phyloP scores from a whole-genome alignment of 1,140 invertebrate species.

The Catajapyx aquilonaris region DNA sequence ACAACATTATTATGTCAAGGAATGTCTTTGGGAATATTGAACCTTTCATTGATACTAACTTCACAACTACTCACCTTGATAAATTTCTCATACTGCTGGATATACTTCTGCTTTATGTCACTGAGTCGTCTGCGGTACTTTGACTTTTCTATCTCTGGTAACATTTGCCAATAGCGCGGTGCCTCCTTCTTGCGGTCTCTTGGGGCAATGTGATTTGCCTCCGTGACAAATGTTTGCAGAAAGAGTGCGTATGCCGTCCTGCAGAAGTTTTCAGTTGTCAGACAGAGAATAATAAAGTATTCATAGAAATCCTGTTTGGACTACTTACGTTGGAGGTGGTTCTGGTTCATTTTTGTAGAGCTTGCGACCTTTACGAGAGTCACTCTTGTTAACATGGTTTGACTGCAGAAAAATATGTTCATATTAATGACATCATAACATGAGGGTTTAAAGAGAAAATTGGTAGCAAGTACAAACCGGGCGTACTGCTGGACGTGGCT shows the following conservation, averaged over 20 bases:
- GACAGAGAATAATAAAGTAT: constrained; percentile 7
- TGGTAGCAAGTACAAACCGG: no score
- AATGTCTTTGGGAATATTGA: not conserved
- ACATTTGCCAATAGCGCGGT: constrained; percentile 18
- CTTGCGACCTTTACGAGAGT: no score
- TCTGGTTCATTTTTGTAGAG: constrained; percentile 20
- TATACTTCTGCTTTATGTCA: constrained; percentile 19
- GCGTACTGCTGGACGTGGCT: no score
- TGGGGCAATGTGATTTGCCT: constrained; percentile 11
- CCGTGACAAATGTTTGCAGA: constrained; percentile 15
- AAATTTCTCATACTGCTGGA: constrained; percentile 22
- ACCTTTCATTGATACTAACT: not conserved
- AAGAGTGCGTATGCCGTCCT: constrained; percentile 22
- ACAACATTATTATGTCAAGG: not conserved
- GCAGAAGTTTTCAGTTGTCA: constrained; percentile 7
- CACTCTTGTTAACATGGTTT: no score
- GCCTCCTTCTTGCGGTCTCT: constrained; percentile 14
- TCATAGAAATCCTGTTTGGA: constrained; percentile 1
- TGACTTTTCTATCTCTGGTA: constrained; percentile 17
- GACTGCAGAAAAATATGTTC: no score
- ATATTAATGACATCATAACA: no score
- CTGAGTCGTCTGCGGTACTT: constrained; percentile 17
- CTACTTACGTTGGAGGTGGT: constrained; percentile 20
- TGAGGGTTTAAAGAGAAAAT: no score
- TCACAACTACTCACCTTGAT: constrained; percentile 16